A percentile compares a stretch with the other conserved stretches of the same genome.
phyloP scores from a whole-genome alignment of 2,888 invertebrate genomes.

The Monopis laevigella region DNA sequence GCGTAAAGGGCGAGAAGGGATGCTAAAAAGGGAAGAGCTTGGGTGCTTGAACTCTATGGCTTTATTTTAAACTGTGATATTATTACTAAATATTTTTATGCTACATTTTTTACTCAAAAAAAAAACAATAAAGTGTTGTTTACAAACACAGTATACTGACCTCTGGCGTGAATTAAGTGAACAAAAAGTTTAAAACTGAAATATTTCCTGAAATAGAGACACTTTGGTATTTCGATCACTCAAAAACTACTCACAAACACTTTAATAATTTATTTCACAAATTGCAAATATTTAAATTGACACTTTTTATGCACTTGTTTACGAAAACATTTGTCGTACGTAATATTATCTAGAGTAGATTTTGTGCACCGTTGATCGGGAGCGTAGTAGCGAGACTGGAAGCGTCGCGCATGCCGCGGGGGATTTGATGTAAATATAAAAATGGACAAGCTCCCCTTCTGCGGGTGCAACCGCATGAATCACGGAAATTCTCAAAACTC shows the following conservation, averaged over 20 bases:
- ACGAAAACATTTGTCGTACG: conserved; percentile 47
- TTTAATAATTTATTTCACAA: conserved; percentile 27
- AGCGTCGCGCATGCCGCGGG: conserved; percentile 63
- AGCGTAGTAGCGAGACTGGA: conserved; percentile 60
- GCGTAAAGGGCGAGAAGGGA: conserved; percentile 65
- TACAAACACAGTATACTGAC: conserved; percentile 42
- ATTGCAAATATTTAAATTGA: conserved; percentile 20
- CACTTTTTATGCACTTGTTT: conserved; percentile 22
- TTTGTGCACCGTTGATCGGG: conserved; percentile 57
- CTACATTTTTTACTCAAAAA: conserved; percentile 5
- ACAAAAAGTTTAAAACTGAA: conserved; percentile 61
- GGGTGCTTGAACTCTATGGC: conserved; percentile 57
- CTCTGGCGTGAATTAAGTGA: conserved; percentile 60
- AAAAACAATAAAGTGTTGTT: not conserved
- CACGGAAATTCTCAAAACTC: conserved; percentile 47
- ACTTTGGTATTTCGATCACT: too few relatives aligned
- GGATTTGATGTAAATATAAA: conserved; percentile 64
- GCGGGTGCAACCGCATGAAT: conserved; percentile 59
- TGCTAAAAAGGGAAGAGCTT: conserved; percentile 59
- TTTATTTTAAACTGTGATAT: conserved; percentile 25
- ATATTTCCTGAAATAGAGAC: conserved; percentile 63
- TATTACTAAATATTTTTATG: not conserved
- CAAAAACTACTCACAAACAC: too few relatives aligned
- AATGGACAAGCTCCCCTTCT: conserved; percentile 65
- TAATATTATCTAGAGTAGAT: conserved; percentile 61